Evolutionary conservation across 2,113 vertebrate genomes (phyloP), one percentile per base, ranked within the genome.

Genomic region (Lathamus discolor): DNA sequence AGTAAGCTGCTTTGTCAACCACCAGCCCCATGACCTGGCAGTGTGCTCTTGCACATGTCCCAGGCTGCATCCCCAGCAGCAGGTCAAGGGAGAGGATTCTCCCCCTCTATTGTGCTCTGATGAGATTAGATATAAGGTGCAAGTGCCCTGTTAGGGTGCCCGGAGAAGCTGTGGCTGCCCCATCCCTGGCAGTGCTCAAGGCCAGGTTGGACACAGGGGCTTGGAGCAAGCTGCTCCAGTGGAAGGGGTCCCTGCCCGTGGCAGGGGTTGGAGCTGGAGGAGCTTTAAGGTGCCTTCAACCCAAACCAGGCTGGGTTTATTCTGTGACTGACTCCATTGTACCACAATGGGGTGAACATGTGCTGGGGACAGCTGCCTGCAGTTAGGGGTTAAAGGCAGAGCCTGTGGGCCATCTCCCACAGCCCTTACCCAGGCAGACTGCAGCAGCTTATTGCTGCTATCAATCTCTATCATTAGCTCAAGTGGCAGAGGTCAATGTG

Each of bases 351-450:
- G 61, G 39, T 49, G 62, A n/a, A 6, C 1, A 0, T 11, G 18
- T 1, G 2, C 31, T 69, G 62, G 72, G 62, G 54, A 33, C 48
- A 48, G 67, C 44, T 39, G 44, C 13, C 62, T 72, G 87, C 39
- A 33, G 49, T 7, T 8, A 8, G 17, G 62, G 24, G 57, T 23
- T 80, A 67, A 61, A 54, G n/a, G 35, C 55, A 54, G 44, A 0
- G 4, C 0, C 1, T 12, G 13, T 7, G 70, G 17, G n/a, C 27
- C 44, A 31, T 46, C 55, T 75, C 49, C 39, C 1, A 0, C 28
- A 83, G 67, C 23, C 51, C 44, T 75, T 33, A 44, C 33, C 37
- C 63, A 24, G 68, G 23, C 57, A 84, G 41, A 28, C 46, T 8
- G 28, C 49, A 68, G 46, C 64, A 49, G 33, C 37, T 78, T 39